These are phyloP conservation scores for Todiramphus chloris DNA, from an alignment of 2,113 vertebrate genomes.

Conservation along the genomic window DNA sequence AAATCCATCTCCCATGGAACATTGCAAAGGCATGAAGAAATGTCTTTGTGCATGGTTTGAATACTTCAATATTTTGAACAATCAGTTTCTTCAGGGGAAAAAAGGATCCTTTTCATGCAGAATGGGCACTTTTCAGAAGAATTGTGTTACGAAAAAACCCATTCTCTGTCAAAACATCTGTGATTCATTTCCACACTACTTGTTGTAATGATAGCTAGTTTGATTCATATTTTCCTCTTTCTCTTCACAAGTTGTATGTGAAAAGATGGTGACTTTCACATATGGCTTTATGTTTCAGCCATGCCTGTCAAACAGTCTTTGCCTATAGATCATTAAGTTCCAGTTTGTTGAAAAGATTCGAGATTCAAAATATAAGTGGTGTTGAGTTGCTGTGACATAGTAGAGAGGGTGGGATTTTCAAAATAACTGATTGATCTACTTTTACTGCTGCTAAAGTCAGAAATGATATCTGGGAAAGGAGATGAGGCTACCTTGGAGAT, in stretches of 20 bases:
- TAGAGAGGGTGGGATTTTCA: slow-evolving; percentile 19
- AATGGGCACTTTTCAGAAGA: slow-evolving; percentile 49
- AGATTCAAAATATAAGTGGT: neutral
- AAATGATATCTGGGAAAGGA: neutral
- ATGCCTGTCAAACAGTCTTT: slow-evolving; percentile 13
- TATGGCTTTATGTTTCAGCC: slow-evolving; percentile 38
- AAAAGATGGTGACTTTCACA: slow-evolving; percentile 48
- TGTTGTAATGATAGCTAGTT: slow-evolving; percentile 66
- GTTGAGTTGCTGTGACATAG: slow-evolving; percentile 19
- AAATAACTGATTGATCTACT: neutral
- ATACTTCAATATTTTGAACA: slow-evolving; percentile 56
- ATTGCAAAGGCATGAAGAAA: slow-evolving; percentile 52
- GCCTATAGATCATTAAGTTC: slow-evolving; percentile 24
- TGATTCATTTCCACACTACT: slow-evolving; percentile 46
- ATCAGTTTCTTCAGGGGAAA: slow-evolving; percentile 53
- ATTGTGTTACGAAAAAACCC: slow-evolving; percentile 29
- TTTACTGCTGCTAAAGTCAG: slow-evolving; percentile 11
- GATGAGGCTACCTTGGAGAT: neutral
- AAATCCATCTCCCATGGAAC: slow-evolving; percentile 30
- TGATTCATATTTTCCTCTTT: slow-evolving; percentile 60
- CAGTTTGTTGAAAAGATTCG: slow-evolving; percentile 10
- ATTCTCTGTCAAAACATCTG: slow-evolving; percentile 60
- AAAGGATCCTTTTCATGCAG: slow-evolving; percentile 45
- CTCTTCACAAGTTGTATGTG: slow-evolving; percentile 36
- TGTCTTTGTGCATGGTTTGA: slow-evolving; percentile 52